Evolutionary conservation across 2,113 vertebrate species (phyloP).

Genomic region (Chaetorhynchus papuensis): DNA sequence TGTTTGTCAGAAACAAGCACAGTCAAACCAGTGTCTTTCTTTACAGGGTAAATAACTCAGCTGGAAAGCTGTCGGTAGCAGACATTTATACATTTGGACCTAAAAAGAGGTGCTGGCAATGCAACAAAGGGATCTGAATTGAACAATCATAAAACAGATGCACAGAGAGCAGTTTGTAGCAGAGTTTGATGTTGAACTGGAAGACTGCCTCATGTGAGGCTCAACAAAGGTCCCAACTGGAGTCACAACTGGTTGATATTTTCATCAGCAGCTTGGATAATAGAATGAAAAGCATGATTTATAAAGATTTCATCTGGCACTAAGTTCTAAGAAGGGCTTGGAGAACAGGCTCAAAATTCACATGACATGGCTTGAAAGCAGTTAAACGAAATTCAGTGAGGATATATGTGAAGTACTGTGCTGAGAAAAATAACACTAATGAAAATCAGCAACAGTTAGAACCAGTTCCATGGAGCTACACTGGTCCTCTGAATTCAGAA

Average conservation of each 20-base stretch:
- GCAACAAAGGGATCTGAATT: neutral
- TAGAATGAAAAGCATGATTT: neutral
- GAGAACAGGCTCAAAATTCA: neutral
- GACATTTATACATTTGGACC: neutral
- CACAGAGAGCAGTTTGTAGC: neutral
- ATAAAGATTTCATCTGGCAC: neutral
- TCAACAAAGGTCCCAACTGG: neutral
- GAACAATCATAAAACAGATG: neutral
- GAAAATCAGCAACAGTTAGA: neutral
- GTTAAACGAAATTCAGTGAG: neutral
- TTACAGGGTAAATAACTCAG: neutral
- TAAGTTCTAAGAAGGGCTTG: neutral
- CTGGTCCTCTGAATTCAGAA: neutral
- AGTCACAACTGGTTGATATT: neutral
- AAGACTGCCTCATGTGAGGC: neutral
- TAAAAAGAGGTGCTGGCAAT: neutral
- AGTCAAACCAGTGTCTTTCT: neutral
- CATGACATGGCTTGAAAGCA: neutral
- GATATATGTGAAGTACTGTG: neutral
- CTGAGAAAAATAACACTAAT: neutral
- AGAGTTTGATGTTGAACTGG: neutral
- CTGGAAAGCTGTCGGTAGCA: neutral
- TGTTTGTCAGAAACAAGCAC: neutral
- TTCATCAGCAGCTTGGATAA: neutral
- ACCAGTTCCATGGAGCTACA: neutral